Base-by-base conservation (phyloP, 2,797 vertebrate genomes). In the Acanthurus leucopareius region DNA sequence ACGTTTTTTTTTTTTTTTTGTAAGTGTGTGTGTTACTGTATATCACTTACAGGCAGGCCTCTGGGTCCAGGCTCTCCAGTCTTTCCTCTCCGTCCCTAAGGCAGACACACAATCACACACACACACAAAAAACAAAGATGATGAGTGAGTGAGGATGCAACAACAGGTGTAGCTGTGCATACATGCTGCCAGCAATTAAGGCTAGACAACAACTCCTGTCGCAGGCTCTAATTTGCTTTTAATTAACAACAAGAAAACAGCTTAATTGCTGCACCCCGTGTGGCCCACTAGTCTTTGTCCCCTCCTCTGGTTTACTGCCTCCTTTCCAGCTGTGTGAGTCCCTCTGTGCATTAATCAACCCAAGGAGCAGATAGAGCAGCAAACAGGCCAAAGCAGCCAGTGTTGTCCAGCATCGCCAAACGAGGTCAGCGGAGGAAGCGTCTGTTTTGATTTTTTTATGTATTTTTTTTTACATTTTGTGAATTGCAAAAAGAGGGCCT, bases 81-180 rank as follows among this genome's bases (percentile, higher is more conserved):
- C 90, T 98, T 98, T 78, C 98, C 98, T 93, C 97, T 92, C 65
- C 97, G 96, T 85, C 98, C 98, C 98, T 99, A 78, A 56, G 68
- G 84, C 61, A 87, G 35, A 73, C 1, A 78, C n/a, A 77, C 44
- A 63, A 5, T 44, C 40, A 44, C 44, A 63, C n/a, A 61, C n/a
- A 22, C 32, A 69, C 47, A 44, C 25, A 67, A 70, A 73, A 74
- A 42, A 80, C 48, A 70, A 76, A 75, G 38, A 80, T 75, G 71
- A 84, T 83, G 69, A 85, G 79, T 73, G 78, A 83, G 80, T 73
- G 70, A 73, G 71, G 70, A 81, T 69, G 65, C 64, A 69, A 79
- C 80, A 90, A 93, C 89, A 91, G 92, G 92, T 92, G 89, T 91
- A 81, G 81, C 63, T 86, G 72, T 72, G 87, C 86, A 91, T 82